Conservation (phyloP, 2,797 vertebrate genomes). For the Mus minutoides region DNA sequence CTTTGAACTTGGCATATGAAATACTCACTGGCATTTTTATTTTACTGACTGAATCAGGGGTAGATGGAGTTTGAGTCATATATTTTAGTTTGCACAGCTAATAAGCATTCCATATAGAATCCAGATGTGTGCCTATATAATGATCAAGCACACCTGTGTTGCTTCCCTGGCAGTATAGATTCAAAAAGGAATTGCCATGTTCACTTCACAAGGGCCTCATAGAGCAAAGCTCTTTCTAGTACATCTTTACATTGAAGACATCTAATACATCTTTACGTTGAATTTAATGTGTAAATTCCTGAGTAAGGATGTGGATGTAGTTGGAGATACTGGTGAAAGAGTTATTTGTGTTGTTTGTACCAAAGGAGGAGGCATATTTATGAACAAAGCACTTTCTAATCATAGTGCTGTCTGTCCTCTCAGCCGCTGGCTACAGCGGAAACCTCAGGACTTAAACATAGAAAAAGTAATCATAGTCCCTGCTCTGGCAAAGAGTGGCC, state of each 20-base stretch:
- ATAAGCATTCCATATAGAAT: not conserved
- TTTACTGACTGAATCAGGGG: not conserved
- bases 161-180: not conserved
- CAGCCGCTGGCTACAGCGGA: not conserved
- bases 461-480: not conserved
- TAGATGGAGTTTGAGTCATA: not conserved
- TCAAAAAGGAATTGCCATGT: not conserved
- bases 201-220: not conserved
- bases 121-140: not conserved
- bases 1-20: not conserved
- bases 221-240: not conserved
- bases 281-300: not conserved
- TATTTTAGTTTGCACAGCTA: not conserved
- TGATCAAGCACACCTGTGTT: too few species aligned
- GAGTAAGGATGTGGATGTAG: not conserved
- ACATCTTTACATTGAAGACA: not conserved
- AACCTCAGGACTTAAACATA: not conserved
- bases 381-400: not conserved
- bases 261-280: not conserved
- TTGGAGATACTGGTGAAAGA: not conserved
- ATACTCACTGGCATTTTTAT: not conserved
- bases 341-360: not conserved
- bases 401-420: not conserved
- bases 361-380: not conserved
- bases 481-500: not conserved